Conservation (phyloP, 1,140 invertebrate genomes). For the Trypoxylus dichotomus region DNA sequence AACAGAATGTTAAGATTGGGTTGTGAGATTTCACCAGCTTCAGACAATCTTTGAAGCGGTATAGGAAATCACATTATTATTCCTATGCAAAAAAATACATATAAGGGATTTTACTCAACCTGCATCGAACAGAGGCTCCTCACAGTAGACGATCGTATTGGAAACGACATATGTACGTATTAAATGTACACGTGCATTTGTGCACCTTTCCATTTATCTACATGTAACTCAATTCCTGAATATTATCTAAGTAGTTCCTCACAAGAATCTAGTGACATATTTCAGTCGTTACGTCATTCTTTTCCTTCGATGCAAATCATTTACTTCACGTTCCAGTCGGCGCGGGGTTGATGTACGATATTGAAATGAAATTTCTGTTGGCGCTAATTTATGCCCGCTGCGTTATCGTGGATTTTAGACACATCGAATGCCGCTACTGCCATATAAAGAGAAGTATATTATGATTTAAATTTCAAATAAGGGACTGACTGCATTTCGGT, state of each 20-base stretch:
- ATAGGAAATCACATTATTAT: no score
- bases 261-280: background rate
- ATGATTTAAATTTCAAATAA: slow-evolving; percentile 8
- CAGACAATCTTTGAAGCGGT: no score
- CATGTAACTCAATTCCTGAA: background rate
- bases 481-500: background rate
- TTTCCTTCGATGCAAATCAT: background rate
- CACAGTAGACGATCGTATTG: no score
- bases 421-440: background rate
- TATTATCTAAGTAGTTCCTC: background rate
- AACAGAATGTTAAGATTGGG: no score
- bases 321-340: background rate
- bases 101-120: no score
- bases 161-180: no score
- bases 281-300: background rate
- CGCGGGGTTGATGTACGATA: background rate
- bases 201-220: background rate
- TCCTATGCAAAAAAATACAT: no score
- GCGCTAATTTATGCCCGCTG: background rate
- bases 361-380: background rate
- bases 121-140: no score
- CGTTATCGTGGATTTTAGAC: background rate
- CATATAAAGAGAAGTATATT: background rate
- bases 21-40: no score
- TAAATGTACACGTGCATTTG: no score